A percentile compares a stretch with the other conserved stretches of the same genome.
These are phyloP conservation scores for Macaria liturata DNA, from an alignment of 2,888 invertebrate genomes.

Conservation along the genomic window DNA sequence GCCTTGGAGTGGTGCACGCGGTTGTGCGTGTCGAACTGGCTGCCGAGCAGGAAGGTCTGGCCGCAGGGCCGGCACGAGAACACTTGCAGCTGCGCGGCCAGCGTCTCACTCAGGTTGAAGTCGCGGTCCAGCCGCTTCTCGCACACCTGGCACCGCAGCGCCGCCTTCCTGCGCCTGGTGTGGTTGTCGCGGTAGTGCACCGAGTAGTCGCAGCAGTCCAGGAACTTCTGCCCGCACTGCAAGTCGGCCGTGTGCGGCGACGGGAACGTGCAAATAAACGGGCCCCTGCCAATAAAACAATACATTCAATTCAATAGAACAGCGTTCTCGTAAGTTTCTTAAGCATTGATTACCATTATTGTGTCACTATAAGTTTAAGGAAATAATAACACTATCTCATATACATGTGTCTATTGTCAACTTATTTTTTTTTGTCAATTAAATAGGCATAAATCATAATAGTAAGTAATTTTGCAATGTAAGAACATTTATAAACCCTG, in stretches of 20 bases:
- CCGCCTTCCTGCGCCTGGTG: conserved; percentile 73
- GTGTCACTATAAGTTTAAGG: too few relatives aligned
- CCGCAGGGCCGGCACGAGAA: conserved; percentile 66
- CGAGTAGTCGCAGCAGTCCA: conserved; percentile 77
- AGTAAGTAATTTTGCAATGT: too few relatives aligned
- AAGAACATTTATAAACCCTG: too few relatives aligned
- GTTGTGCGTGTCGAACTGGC: conserved; percentile 67
- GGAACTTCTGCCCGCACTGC: conserved; percentile 73
- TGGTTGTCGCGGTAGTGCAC: conserved; percentile 75
- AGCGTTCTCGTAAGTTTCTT: too few relatives aligned
- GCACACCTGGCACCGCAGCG: conserved; percentile 76
- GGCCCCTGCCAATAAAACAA: conserved; percentile 53
- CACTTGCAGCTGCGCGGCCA: conserved; percentile 44
- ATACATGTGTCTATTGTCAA: too few relatives aligned
- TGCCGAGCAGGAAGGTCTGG: conserved; percentile 57
- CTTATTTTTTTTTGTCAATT: too few relatives aligned
- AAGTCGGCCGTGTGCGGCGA: conserved; percentile 61
- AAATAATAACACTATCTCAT: too few relatives aligned
- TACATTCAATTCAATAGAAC: too few relatives aligned
- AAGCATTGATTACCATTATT: too few relatives aligned
- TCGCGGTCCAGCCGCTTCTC: conserved; percentile 71
- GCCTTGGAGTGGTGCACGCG: conserved; percentile 66
- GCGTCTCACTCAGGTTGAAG: conserved; percentile 39
- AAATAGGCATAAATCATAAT: too few relatives aligned
- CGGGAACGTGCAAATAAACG: conserved; percentile 73